A percentile compares a stretch with the other conserved stretches of the same genome.
Conservation (phyloP, 2,888 invertebrate genomes). For the Hyles lineata region DNA sequence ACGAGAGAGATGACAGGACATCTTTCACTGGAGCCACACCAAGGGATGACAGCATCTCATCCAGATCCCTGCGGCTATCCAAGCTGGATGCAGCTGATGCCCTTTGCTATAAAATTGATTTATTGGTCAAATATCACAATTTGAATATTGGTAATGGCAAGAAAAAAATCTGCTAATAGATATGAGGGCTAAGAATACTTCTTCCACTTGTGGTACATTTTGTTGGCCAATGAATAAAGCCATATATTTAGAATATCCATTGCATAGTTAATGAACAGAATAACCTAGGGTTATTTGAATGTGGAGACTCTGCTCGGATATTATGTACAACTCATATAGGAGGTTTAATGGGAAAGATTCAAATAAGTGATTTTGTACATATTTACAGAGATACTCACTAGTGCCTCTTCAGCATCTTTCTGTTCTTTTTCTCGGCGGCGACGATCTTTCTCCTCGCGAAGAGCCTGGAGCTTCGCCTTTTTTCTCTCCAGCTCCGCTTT, state of each 20-base stretch:
- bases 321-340: too few species aligned
- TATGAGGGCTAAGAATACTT: too few species aligned
- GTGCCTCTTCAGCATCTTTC: conserved; percentile 92
- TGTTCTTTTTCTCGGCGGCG: conserved; percentile 93
- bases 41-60: conserved; percentile 93
- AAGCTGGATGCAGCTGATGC: conserved; percentile 80
- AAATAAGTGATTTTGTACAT: too few species aligned
- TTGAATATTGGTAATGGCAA: too few species aligned
- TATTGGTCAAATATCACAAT: background rate
- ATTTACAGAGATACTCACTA: conserved; percentile 59
- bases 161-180: too few species aligned
- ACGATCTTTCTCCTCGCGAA: conserved; percentile 95
- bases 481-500: conserved; percentile 97
- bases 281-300: too few species aligned
- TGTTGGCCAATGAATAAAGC: too few species aligned
- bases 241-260: too few species aligned
- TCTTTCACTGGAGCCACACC: conserved; percentile 95
- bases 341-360: too few species aligned
- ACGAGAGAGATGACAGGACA: conserved; percentile 92
- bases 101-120: conserved; percentile 64
- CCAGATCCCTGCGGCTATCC: conserved; percentile 87
- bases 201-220: too few species aligned
- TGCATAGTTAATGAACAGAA: too few species aligned
- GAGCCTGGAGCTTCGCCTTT: conserved; percentile 95
- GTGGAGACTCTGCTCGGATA: too few species aligned